Conservation (phyloP, 2,113 vertebrate species). For the Stercorarius parasiticus region DNA sequence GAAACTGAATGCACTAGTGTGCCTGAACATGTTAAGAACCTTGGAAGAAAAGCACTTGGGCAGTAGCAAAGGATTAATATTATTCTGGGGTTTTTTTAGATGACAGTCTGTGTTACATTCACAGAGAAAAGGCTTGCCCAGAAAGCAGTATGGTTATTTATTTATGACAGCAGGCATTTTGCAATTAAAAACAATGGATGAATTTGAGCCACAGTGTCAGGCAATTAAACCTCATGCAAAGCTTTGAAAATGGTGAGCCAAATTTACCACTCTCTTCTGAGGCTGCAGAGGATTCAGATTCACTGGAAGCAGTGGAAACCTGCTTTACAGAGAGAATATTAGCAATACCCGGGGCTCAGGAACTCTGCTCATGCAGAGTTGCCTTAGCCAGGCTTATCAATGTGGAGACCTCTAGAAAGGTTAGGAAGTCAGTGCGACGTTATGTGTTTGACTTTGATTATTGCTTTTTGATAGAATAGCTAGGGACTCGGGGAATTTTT, state of each 20-base stretch:
- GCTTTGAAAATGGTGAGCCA: background rate
- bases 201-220: background rate
- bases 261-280: background rate
- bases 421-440: background rate
- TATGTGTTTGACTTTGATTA: background rate
- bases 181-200: background rate
- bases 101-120: background rate
- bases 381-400: background rate
- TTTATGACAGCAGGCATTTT: background rate
- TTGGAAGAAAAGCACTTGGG: background rate
- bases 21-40: background rate
- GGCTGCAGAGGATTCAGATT: background rate
- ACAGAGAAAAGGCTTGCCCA: background rate
- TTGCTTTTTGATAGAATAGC: background rate
- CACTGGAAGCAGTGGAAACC: background rate
- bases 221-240: background rate
- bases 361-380: background rate
- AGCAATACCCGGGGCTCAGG: background rate
- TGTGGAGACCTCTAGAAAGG: background rate
- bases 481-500: background rate
- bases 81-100: background rate
- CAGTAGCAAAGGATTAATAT: background rate
- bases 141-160: background rate
- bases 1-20: background rate
- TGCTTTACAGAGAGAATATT: background rate